Conservation (phyloP, 1,140 invertebrate genomes). For the Drosophila nikananu region DNA sequence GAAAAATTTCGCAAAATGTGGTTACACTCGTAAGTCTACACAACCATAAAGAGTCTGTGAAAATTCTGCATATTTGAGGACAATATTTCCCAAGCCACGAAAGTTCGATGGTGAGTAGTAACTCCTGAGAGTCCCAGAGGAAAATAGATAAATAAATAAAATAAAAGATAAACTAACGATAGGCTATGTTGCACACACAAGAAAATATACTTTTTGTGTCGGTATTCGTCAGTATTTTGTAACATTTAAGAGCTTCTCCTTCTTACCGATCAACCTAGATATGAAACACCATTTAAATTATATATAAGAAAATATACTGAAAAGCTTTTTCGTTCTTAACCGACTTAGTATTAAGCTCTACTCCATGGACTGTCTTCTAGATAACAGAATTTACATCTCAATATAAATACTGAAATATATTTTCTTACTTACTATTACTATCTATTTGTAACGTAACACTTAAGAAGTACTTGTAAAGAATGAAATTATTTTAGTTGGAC, state of each 20-base stretch:
- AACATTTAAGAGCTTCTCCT: conserved; percentile 29
- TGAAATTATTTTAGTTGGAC: conserved; percentile 49
- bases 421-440: conserved; percentile 69
- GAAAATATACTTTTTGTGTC: conserved; percentile 1
- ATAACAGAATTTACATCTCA: conserved; percentile 76
- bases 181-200: neutral
- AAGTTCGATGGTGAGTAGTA: conserved; percentile 43
- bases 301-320: conserved; percentile 6
- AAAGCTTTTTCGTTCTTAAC: conserved; percentile 2
- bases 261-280: neutral
- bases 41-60: conserved; percentile 41
- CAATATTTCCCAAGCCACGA: conserved; percentile 51
- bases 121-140: conserved; percentile 22
- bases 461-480: conserved; percentile 24
- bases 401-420: conserved; percentile 50
- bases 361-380: conserved; percentile 81
- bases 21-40: conserved; percentile 21
- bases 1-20: conserved; percentile 60
- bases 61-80: conserved; percentile 52
- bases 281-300: conserved; percentile 5
- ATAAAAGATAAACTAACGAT: neutral
- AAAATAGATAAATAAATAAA: too few species aligned
- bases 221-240: conserved; percentile 7
- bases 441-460: conserved; percentile 57
- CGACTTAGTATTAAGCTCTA: conserved; percentile 66